Percentiles rank a stretch among this genome's conserved stretches.
Evolutionary conservation across 2,888 invertebrate species (phyloP).

Genomic region (Drosophila koepferae): DNA sequence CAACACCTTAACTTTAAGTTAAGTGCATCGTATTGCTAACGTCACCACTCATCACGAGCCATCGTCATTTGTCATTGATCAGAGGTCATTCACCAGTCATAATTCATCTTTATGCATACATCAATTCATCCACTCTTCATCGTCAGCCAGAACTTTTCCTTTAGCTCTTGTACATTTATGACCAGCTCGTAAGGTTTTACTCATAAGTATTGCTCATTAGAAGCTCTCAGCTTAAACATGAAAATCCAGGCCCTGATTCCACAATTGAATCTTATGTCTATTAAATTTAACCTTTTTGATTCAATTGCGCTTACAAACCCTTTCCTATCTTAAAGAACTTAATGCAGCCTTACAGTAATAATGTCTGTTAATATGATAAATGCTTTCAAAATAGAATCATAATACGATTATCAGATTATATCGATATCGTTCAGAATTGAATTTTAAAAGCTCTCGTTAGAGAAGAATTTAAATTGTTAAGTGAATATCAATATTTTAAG

Average conservation of each 20-base stretch:
- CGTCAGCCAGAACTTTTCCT: background rate
- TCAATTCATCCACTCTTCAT: conserved; percentile 3
- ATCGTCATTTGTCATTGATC: background rate
- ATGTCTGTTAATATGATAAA: background rate
- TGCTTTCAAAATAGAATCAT: background rate
- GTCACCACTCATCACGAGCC: conserved; percentile 24
- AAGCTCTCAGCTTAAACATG: too few species aligned
- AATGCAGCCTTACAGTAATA: background rate
- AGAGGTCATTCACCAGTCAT: conserved; percentile 2
- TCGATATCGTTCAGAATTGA: background rate
- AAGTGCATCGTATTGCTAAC: conserved; percentile 58
- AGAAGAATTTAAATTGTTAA: background rate
- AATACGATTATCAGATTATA: background rate
- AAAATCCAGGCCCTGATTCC: background rate
- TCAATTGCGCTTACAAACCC: background rate
- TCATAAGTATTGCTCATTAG: background rate
- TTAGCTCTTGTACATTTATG: background rate
- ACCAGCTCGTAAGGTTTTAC: background rate
- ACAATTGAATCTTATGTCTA: background rate
- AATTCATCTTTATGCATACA: conserved; percentile 8
- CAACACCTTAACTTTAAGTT: conserved; percentile 56
- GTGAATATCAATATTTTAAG: background rate
- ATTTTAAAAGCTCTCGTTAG: background rate
- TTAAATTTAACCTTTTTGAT: background rate
- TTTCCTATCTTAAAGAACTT: background rate